A percentile compares a stretch with the other conserved stretches of the same genome.
Evolutionary conservation across 1,140 invertebrate species (phyloP).

Genomic region (Cyrtorhinus lividipennis): DNA sequence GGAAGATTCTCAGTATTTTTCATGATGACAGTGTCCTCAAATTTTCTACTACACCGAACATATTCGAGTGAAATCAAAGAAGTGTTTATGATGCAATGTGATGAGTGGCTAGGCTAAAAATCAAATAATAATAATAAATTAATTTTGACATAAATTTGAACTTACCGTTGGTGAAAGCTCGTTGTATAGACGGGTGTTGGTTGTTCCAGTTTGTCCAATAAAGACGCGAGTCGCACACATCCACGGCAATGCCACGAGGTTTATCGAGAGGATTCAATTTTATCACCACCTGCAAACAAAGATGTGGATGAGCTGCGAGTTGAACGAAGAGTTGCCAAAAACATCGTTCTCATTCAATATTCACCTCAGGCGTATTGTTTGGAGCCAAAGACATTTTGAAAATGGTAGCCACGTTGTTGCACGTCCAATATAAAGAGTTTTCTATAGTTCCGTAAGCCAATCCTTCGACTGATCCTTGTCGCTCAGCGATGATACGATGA

Average conservation of each 20-base stretch:
- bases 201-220: conserved; percentile 79
- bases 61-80: too few relatives aligned
- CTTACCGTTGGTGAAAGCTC: conserved; percentile 53
- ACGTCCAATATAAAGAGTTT: conserved; percentile 68
- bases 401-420: conserved; percentile 62
- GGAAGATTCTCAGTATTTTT: too few relatives aligned
- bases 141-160: too few relatives aligned
- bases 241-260: conserved; percentile 65
- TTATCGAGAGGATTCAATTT: conserved; percentile 53
- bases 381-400: conserved; percentile 37
- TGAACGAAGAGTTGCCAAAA: not conserved
- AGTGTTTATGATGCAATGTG: too few relatives aligned
- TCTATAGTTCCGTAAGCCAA: conserved; percentile 53
- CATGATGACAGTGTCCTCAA: too few relatives aligned
- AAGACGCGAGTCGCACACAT: conserved; percentile 51
- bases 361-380: not conserved
- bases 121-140: too few relatives aligned
- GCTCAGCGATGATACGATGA: conserved; percentile 51
- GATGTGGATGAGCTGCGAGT: not conserved
- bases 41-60: too few relatives aligned
- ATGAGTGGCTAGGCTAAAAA: too few relatives aligned
- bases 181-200: conserved; percentile 52
- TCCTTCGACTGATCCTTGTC: conserved; percentile 68
- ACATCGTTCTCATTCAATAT: too few relatives aligned
- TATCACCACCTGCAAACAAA: conserved; percentile 44